These are phyloP conservation scores for Trichogramma evanescens DNA, from an alignment of 2,888 invertebrate species.

Conservation along the genomic window DNA sequence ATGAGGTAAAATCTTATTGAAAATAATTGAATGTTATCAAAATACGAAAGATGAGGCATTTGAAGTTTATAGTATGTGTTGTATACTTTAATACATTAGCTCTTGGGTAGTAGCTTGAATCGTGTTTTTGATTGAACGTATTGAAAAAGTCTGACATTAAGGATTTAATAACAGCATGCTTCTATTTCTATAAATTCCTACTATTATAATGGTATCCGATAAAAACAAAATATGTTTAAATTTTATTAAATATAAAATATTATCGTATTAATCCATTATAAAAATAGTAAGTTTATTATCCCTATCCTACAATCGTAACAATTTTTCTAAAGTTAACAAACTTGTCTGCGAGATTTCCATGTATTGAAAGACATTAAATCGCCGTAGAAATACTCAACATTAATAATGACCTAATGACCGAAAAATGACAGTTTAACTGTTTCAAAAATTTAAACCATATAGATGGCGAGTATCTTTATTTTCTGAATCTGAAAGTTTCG, in stretches of 20 bases:
- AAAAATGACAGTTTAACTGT: too few species aligned
- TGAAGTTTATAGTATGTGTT: background rate
- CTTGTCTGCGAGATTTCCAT: too few species aligned
- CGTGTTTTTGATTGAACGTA: conserved; percentile 20
- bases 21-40: background rate
- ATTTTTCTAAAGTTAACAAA: too few species aligned
- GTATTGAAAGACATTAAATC: too few species aligned
- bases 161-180: conserved; percentile 25
- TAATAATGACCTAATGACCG: too few species aligned
- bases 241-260: conserved; percentile 38
- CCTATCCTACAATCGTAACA: background rate
- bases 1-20: background rate
- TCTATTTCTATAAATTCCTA: conserved; percentile 36
- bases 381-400: too few species aligned
- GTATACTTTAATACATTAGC: conserved; percentile 4
- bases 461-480: too few species aligned
- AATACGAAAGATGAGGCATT: background rate
- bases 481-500: too few species aligned
- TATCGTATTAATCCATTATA: conserved; percentile 33
- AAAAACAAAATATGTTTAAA: conserved; percentile 31
- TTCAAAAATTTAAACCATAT: too few species aligned
- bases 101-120: conserved; percentile 20
- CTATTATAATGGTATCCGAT: conserved; percentile 34
- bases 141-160: conserved; percentile 22
- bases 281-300: background rate